These are phyloP conservation scores for Ethmia dodecea DNA, from an alignment of 2,888 invertebrate genomes.

Conservation along the genomic window DNA sequence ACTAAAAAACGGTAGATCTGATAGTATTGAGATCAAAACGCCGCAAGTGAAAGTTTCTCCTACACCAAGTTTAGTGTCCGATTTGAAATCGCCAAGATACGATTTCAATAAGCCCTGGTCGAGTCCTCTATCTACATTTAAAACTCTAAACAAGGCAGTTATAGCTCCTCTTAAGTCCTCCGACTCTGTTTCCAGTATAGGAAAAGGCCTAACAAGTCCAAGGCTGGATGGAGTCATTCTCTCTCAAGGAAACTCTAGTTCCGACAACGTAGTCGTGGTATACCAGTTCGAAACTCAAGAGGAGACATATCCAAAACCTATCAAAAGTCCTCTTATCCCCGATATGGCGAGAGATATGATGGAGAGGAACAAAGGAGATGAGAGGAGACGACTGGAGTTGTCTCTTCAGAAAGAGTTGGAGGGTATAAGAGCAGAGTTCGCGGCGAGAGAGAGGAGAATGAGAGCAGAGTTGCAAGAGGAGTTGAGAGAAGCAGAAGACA, in stretches of 20 bases:
- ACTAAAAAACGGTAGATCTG: constrained; percentile 28
- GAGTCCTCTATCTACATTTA: constrained; percentile 54
- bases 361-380: constrained; percentile 60
- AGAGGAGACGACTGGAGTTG: constrained; percentile 58
- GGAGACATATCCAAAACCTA: constrained; percentile 39
- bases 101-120: constrained; percentile 56
- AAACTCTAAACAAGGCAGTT: constrained; percentile 44
- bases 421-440: constrained; percentile 74
- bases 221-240: constrained; percentile 62
- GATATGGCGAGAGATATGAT: constrained; percentile 62
- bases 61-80: constrained; percentile 45
- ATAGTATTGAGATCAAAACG: constrained; percentile 40
- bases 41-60: constrained; percentile 53
- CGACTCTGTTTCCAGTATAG: constrained; percentile 50
- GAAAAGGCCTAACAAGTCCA: constrained; percentile 52
- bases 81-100: constrained; percentile 45
- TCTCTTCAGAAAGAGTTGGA: constrained; percentile 71
- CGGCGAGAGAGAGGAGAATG: constrained; percentile 74
- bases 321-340: constrained; percentile 54
- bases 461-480: constrained; percentile 72
- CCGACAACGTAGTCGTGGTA: constrained; percentile 65
- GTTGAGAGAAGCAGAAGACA: constrained; percentile 67
- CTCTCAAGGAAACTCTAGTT: constrained; percentile 63
- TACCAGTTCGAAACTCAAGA: constrained; percentile 67
- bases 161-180: constrained; percentile 46